Conservation (phyloP, 1,140 invertebrate species). For the Drosophila malerkotliana region DNA sequence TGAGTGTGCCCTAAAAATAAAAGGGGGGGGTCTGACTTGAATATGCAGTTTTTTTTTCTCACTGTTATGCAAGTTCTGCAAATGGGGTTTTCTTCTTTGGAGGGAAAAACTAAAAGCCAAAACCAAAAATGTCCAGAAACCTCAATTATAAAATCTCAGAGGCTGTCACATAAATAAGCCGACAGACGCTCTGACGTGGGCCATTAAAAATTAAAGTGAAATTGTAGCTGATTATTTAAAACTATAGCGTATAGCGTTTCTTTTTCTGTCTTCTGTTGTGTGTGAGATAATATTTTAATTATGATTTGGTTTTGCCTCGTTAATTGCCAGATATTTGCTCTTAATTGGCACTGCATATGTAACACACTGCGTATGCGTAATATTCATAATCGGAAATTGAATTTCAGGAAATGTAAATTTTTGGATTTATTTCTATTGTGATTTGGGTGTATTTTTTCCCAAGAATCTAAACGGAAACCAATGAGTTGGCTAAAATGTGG, state of each 20-base stretch:
- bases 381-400: constrained; percentile 28
- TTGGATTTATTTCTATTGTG: constrained; percentile 21
- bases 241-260: constrained; percentile 1
- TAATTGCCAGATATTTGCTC: constrained; percentile 65
- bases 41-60: constrained; percentile 37
- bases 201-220: constrained; percentile 72
- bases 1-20: background rate
- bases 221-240: constrained; percentile 76
- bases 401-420: constrained; percentile 19
- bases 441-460: background rate
- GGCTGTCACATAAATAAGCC: constrained; percentile 46
- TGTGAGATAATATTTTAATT: constrained; percentile 55
- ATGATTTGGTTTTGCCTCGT: constrained; percentile 64
- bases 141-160: constrained; percentile 50
- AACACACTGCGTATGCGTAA: constrained; percentile 68
- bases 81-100: constrained; percentile 7
- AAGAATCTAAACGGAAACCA: constrained; percentile 5
- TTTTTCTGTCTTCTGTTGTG: background rate
- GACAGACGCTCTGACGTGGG: constrained; percentile 62
- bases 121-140: constrained; percentile 9
- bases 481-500: constrained; percentile 30
- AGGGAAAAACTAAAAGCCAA: background rate
- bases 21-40: background rate
- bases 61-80: constrained; percentile 74
- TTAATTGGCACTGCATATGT: constrained; percentile 48